Conservation (phyloP, 2,113 vertebrate species). For the Edolisoma coerulescens region DNA sequence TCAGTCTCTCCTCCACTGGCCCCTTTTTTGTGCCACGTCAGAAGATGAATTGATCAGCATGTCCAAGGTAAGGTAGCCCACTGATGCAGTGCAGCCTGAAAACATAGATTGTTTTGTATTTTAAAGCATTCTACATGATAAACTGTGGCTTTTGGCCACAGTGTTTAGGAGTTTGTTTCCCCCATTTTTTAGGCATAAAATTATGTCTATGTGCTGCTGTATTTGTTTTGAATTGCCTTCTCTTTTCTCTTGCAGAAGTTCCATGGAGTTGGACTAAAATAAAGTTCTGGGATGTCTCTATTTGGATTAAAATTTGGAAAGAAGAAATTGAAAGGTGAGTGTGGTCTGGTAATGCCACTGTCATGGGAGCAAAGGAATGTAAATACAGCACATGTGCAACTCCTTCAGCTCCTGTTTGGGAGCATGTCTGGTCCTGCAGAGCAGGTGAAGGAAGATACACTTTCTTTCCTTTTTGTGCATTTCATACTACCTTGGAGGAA, state of each 20-base stretch:
- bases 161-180: background rate
- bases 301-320: constrained; percentile 66
- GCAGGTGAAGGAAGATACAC: background rate
- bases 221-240: background rate
- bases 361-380: background rate
- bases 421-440: background rate
- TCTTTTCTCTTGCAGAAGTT: constrained; percentile 66
- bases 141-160: background rate
- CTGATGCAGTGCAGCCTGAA: background rate
- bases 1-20: background rate
- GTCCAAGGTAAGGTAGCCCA: background rate
- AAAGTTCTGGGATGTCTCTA: constrained; percentile 72
- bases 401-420: background rate
- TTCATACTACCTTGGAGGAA: background rate
- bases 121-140: background rate
- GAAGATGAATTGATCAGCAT: background rate
- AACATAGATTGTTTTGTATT: background rate
- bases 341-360: background rate
- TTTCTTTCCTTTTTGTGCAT: background rate
- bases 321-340: constrained; percentile 73
- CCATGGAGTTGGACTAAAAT: constrained; percentile 69
- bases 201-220: background rate
- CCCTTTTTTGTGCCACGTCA: background rate
- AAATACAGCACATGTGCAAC: fast-evolving
- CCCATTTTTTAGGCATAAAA: background rate